Evolutionary conservation across 2,888 invertebrate species (phyloP).

Genomic region (Agrilus biguttatus): DNA sequence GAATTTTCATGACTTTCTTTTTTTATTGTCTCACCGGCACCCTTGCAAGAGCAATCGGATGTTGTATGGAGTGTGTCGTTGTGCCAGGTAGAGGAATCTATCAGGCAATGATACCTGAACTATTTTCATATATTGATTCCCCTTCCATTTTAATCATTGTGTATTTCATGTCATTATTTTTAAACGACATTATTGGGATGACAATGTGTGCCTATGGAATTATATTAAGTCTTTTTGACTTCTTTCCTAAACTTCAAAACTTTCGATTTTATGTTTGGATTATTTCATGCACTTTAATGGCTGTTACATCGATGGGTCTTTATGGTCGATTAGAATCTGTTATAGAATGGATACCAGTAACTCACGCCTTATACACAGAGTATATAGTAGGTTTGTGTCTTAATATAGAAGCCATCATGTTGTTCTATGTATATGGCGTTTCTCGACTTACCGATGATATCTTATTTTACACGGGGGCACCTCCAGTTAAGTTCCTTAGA

Average conservation of each 20-base stretch:
- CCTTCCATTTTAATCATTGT: slow-evolving; percentile 10
- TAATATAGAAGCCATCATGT: slow-evolving; percentile 1
- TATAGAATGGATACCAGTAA: no score
- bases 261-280: slow-evolving; percentile 11
- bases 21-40: slow-evolving; percentile 9
- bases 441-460: slow-evolving; percentile 15
- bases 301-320: not conserved
- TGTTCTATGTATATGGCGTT: slow-evolving; percentile 15
- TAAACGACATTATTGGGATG: slow-evolving; percentile 7
- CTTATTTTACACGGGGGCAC: slow-evolving; percentile 12
- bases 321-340: no score
- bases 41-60: slow-evolving; percentile 5
- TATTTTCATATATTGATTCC: slow-evolving; percentile 9
- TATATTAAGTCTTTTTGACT: slow-evolving; percentile 14
- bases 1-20: slow-evolving; percentile 5
- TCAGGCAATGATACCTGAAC: slow-evolving; percentile 12
- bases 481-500: slow-evolving; percentile 11
- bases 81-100: slow-evolving; percentile 13
- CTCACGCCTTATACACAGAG: no score
- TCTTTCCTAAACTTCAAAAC: slow-evolving; percentile 11
- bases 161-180: slow-evolving; percentile 11
- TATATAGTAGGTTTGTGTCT: no score
- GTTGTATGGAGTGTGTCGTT: slow-evolving; percentile 6
- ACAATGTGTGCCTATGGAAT: slow-evolving; percentile 11
- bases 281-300: not conserved